These are phyloP conservation scores for Caenorhabditis brenneri DNA, from an alignment of 1,140 invertebrate genomes.

Conservation along the genomic window DNA sequence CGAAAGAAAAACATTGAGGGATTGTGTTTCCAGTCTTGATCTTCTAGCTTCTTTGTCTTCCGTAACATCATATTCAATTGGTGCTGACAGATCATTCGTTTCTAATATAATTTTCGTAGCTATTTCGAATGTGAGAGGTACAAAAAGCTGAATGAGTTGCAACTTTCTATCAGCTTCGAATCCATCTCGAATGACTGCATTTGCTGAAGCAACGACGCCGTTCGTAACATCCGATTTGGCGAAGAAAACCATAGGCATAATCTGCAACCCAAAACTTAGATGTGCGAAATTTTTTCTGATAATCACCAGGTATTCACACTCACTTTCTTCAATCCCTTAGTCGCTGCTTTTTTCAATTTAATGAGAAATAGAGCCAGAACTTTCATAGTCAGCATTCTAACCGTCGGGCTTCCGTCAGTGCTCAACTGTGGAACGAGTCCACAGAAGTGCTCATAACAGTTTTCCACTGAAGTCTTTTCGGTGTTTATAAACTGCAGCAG, in stretches of 20 bases:
- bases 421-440: not conserved
- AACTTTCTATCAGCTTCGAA: conserved; percentile 5
- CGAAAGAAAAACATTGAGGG: not conserved
- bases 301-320: not conserved
- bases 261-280: not conserved
- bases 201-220: not conserved
- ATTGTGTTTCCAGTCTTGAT: not conserved
- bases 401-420: conserved; percentile 42
- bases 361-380: not conserved
- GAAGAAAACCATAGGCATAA: conserved; percentile 43
- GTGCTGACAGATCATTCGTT: not conserved
- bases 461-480: not conserved
- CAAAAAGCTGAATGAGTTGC: conserved; percentile 13
- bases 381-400: conserved; percentile 34
- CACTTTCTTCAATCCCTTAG: conserved; percentile 41
- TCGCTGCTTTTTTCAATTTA: conserved; percentile 15
- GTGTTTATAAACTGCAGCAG: not conserved
- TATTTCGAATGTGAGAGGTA: not conserved
- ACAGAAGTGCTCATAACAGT: conserved; percentile 8
- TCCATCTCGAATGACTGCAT: conserved; percentile 5
- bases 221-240: conserved; percentile 41
- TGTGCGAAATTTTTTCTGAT: not conserved
- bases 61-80: not conserved
- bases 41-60: not conserved
- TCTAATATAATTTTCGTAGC: not conserved